These are phyloP conservation scores for Eupithecia abbreviata DNA, from an alignment of 2,888 invertebrate species.

Conservation along the genomic window DNA sequence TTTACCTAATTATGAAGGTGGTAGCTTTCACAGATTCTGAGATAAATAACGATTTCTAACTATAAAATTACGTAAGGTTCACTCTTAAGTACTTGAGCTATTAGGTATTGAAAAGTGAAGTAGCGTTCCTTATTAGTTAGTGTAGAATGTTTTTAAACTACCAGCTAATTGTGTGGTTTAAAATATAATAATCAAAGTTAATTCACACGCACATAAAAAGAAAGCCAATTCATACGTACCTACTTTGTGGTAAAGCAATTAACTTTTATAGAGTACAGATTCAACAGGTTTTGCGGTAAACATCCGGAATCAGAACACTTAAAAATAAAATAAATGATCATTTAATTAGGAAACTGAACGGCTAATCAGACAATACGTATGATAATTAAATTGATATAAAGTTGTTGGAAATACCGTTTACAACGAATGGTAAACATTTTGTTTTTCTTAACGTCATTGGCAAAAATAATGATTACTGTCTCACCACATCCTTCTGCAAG, in stretches of 20 bases:
- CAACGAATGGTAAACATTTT: slow-evolving; percentile 24
- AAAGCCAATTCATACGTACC: slow-evolving; percentile 11
- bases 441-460: slow-evolving; percentile 13
- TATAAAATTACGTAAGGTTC: too few species aligned
- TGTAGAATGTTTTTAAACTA: neutral
- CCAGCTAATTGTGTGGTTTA: neutral
- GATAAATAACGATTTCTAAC: too few species aligned
- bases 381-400: slow-evolving; percentile 25
- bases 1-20: too few species aligned
- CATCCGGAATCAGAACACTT: slow-evolving; percentile 26
- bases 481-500: slow-evolving; percentile 15
- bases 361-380: slow-evolving; percentile 26
- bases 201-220: slow-evolving; percentile 22
- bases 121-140: neutral
- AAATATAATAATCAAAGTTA: neutral
- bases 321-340: slow-evolving; percentile 19
- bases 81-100: too few species aligned
- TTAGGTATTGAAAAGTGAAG: neutral
- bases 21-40: too few species aligned
- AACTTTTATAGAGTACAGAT: slow-evolving; percentile 11
- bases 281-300: slow-evolving; percentile 24
- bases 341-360: slow-evolving; percentile 21
- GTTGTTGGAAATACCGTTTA: slow-evolving; percentile 29
- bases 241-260: slow-evolving; percentile 15
- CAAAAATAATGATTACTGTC: slow-evolving; percentile 17